A percentile compares a stretch with the other conserved stretches of the same genome.
These are phyloP conservation scores for Parnassius orleans DNA, from an alignment of 2,888 invertebrate species.

Conservation along the genomic window DNA sequence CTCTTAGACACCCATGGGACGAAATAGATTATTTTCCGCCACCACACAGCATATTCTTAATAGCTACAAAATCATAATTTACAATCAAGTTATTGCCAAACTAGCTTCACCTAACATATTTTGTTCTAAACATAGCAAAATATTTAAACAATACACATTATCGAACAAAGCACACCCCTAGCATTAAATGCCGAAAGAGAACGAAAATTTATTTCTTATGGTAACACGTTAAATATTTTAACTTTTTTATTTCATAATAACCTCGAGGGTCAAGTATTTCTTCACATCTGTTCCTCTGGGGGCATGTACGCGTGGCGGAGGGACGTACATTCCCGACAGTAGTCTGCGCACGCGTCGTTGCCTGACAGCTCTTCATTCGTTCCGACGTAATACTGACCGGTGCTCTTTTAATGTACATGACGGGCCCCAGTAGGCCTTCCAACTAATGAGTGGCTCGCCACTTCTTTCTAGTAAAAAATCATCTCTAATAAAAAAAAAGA, in stretches of 20 bases:
- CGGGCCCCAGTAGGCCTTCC: conserved; percentile 40
- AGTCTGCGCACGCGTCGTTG: conserved; percentile 60
- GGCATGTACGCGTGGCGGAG: conserved; percentile 31
- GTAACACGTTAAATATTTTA: conserved; percentile 17
- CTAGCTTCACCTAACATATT: no score
- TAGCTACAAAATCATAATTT: no score
- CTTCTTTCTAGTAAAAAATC: conserved; percentile 33
- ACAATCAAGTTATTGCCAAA: no score
- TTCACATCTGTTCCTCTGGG: conserved; percentile 34
- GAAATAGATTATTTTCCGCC: no score
- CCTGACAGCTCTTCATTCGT: conserved; percentile 66
- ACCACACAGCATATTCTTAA: no score
- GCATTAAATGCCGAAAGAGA: conserved; percentile 8
- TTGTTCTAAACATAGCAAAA: neutral
- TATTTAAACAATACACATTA: neutral
- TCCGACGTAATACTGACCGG: conserved; percentile 68
- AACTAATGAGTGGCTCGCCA: conserved; percentile 41
- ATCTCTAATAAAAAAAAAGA: conserved; percentile 9
- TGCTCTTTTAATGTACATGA: conserved; percentile 52
- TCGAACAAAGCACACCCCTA: conserved; percentile 13
- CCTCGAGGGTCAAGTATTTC: conserved; percentile 39
- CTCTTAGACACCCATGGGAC: no score
- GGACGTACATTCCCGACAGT: conserved; percentile 51
- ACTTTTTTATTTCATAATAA: conserved; percentile 24
- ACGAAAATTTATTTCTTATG: conserved; percentile 9